Base-by-base conservation (phyloP, 2,113 vertebrate genomes). In the Entosphenus tridentatus region DNA sequence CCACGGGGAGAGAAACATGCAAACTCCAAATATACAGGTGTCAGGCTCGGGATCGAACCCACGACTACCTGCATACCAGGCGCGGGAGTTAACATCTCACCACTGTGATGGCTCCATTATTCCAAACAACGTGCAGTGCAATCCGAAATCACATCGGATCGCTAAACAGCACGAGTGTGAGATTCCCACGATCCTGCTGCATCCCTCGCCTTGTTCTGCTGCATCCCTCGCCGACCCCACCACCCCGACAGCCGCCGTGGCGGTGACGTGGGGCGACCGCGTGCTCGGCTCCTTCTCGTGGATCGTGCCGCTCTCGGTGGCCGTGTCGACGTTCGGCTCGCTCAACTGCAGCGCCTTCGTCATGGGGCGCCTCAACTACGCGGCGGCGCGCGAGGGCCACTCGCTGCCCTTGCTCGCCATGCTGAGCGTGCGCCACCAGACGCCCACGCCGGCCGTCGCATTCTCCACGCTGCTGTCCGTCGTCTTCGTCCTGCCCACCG, bases 291-390 rank as follows among this genome's bases (percentile, higher is more conserved):
- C n/a, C 21, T 65, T n/a, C n/a, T 65, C 62, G 9, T 65, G n/a
- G 21, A n/a, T 65, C 62, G 21, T 65, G n/a, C 62, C 62, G 8
- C n/a, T 65, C n/a, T 16, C 62, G n/a, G 62, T 65, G 62, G 9
- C 62, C 62, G 21, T 65, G n/a, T 65, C 62, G n/a, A 65, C 21
- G 9, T 21, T 65, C n/a, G 62, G 62, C 62, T 65, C 62, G 21
- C 62, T 65, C n/a, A 65, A 21, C 62, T 9, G 8, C 62, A 65
- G 62, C 21, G n/a, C n/a, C 62, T 9, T 65, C 9, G 10, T 65
- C n/a, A 21, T 65, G 62, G 62, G 8, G 10, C 62, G 62, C 18
- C 62, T 65, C 18, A 65, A n/a, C 62, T 65, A 65, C 10, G 62
- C n/a, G 21, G 62, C 62, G 9, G 62, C 62, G n/a, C n/a, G 62